phyloP scores from a whole-genome alignment of 2,888 invertebrate species.

The Horisme vitalbata region DNA sequence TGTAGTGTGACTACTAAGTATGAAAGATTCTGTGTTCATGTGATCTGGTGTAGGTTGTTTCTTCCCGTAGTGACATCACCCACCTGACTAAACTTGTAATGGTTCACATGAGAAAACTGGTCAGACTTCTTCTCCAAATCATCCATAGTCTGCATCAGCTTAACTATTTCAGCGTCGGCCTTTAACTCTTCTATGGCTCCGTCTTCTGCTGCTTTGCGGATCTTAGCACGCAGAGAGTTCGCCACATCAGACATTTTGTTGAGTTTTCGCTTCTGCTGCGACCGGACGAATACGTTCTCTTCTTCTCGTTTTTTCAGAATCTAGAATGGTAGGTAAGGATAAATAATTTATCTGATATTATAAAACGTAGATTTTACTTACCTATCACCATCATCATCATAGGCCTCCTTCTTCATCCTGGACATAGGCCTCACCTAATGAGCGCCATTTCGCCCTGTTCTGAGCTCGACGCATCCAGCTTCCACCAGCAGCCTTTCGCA shows the following conservation, averaged over 20 bases:
- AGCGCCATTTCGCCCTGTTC: too few relatives aligned
- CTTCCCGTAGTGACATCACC: too few relatives aligned
- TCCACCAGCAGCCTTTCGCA: too few relatives aligned
- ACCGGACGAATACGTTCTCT: slow-evolving; percentile 91
- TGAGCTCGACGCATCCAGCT: too few relatives aligned
- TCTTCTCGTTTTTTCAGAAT: slow-evolving; percentile 93
- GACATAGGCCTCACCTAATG: too few relatives aligned
- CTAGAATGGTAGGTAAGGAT: slow-evolving; percentile 41
- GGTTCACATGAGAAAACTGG: slow-evolving; percentile 85
- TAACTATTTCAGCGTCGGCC: slow-evolving; percentile 86
- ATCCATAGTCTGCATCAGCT: slow-evolving; percentile 85
- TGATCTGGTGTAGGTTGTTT: too few relatives aligned
- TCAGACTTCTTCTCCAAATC: slow-evolving; percentile 88
- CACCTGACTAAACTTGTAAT: slow-evolving; percentile 83
- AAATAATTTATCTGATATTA: too few relatives aligned
- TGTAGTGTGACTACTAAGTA: too few relatives aligned
- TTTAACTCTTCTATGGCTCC: slow-evolving; percentile 86
- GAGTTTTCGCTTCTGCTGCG: slow-evolving; percentile 89
- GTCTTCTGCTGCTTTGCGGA: slow-evolving; percentile 85
- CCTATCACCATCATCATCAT: too few relatives aligned
- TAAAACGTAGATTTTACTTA: too few relatives aligned
- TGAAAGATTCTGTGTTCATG: too few relatives aligned
- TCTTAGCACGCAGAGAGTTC: slow-evolving; percentile 85
- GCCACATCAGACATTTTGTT: slow-evolving; percentile 90
- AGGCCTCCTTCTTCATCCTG: too few relatives aligned